Evolutionary conservation across 2,888 invertebrate species (phyloP), one percentile per base, ranked within the genome.

Genomic region (Andricus curvator): DNA sequence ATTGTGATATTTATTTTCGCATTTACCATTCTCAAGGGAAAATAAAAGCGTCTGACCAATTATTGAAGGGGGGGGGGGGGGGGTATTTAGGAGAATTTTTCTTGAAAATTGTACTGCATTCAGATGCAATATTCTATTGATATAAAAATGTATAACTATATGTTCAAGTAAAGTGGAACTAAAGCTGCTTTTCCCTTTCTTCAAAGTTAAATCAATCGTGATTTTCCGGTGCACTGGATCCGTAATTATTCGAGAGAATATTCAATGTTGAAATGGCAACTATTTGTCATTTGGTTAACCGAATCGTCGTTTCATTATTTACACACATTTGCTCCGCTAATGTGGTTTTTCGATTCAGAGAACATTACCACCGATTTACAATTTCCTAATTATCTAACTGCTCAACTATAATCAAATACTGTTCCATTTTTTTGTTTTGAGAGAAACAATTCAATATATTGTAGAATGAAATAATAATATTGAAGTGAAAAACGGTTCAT

Each of bases 271-370:
- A 74, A 74, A 56, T 33, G 33, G 56, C 74, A 74, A 56, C n/a
- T 74, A 74, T 74, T 74, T 74, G 74, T 56, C 56, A 56, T 74
- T 74, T 74, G 74, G 56, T 74, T 74, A 74, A 56, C 56, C 74
- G n/a, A 74, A 33, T 51, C 9, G 9, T 25, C 15, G 25, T 48
- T 70, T 48, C 25, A 29, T 68, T 68, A 68, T 68, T 68, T 44
- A 68, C 67, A 22, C 22, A 48, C 25, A 29, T 51, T 70, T 70
- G 48, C 70, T 15, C 22, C 33, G 2, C 56, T 33, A 29, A 29
- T 74, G 74, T n/a, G 74, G 74, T 74, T 74, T 56, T 74, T 74
- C 51, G n/a, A 51, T 74, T 74, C 51, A 56, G n/a, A 25, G 51
- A 70, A 56, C 17, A 33, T n/a, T 56, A 74, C 20, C 29, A 33